These are phyloP conservation scores for Pemphigus obesinymphae DNA, from an alignment of 1,140 invertebrate species.

Conservation along the genomic window DNA sequence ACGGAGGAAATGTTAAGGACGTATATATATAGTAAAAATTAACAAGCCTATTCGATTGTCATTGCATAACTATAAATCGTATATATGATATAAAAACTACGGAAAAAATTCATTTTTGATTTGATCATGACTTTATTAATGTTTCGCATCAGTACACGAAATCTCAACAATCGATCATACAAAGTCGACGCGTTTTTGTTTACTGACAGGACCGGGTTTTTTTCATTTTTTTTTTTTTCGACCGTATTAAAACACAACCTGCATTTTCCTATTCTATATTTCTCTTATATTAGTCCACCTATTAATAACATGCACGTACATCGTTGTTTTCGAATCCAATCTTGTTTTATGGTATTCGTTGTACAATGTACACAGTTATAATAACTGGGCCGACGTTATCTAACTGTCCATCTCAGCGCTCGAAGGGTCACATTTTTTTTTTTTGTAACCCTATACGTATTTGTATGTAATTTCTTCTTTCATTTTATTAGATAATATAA, in stretches of 20 bases:
- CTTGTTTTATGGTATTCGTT: conserved; percentile 15
- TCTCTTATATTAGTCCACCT: conserved; percentile 14
- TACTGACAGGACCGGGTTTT: conserved; percentile 19
- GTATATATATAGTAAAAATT: background rate
- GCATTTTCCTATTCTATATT: background rate
- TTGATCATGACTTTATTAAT: background rate
- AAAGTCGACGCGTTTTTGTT: background rate
- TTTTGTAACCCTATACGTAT: conserved; percentile 6
- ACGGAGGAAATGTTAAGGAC: too few species aligned
- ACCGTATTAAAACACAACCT: background rate
- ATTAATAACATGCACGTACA: background rate
- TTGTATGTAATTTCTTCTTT: background rate
- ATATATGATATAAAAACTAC: background rate
- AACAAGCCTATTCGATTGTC: background rate
- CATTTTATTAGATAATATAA: conserved; percentile 30
- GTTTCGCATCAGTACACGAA: conserved; percentile 7
- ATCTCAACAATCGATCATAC: conserved; percentile 30
- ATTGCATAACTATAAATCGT: too few species aligned
- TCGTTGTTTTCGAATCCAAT: conserved; percentile 25
- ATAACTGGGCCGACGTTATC: conserved; percentile 24
- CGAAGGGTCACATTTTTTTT: background rate
- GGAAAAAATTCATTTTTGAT: background rate
- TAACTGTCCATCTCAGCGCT: background rate
- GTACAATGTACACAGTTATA: background rate
- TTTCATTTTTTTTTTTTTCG: background rate